Conservation (phyloP, 2,113 vertebrate genomes). For the Odobenus rosmarus region DNA sequence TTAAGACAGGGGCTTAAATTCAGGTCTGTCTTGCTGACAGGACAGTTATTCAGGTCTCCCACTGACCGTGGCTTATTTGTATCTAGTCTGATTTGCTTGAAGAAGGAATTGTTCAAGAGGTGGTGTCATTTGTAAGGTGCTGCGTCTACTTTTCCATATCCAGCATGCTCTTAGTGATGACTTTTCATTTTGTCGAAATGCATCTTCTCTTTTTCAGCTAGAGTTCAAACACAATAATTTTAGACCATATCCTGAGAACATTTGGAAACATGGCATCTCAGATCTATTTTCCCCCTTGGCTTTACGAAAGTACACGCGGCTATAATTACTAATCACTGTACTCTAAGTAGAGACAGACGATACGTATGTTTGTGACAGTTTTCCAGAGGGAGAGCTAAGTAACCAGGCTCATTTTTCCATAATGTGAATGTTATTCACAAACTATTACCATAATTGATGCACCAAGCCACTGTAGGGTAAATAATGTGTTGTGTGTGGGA, state of each 20-base stretch:
- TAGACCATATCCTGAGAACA: constrained; percentile 42
- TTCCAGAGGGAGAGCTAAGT: constrained; percentile 87
- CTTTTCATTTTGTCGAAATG: constrained; percentile 51
- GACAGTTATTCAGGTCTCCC: not conserved
- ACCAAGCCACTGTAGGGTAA: constrained; percentile 86
- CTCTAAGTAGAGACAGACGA: constrained; percentile 83
- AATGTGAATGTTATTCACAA: constrained; percentile 87
- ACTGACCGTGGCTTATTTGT: not conserved
- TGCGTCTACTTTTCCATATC: constrained; percentile 15
- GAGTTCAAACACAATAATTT: constrained; percentile 56
- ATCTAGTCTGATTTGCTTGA: not conserved
- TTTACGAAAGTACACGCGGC: constrained; percentile 66
- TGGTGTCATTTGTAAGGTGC: not conserved
- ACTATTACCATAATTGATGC: constrained; percentile 90
- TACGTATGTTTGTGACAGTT: constrained; percentile 85
- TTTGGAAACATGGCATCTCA: constrained; percentile 61
- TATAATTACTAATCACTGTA: constrained; percentile 80
- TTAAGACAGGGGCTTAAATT: not conserved
- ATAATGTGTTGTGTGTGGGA: constrained; percentile 86
- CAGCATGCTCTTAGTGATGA: not conserved
- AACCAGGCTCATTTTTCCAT: constrained; percentile 85
- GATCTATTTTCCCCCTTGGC: not conserved
- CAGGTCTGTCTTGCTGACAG: not conserved
- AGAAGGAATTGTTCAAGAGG: not conserved
- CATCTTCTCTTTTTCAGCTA: constrained; percentile 34